Conservation (phyloP, 1,140 invertebrate genomes). For the Lordiphosa collinella region DNA sequence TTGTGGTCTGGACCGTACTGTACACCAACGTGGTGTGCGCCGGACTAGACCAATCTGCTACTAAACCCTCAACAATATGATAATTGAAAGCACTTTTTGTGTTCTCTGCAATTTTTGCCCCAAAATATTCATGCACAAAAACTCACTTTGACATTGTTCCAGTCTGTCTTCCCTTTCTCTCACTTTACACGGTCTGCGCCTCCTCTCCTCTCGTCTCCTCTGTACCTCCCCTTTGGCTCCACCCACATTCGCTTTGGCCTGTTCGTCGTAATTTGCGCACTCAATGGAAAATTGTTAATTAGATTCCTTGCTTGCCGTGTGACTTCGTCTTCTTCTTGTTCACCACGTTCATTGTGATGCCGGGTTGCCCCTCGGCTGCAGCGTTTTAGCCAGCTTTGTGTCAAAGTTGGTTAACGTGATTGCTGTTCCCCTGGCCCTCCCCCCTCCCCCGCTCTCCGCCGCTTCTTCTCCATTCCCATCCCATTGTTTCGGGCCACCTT, state of each 20-base stretch:
- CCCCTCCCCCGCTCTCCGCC: not conserved
- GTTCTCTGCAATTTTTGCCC: no score
- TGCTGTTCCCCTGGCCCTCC: conserved; percentile 29
- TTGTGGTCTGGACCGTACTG: no score
- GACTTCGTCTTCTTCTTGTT: conserved; percentile 46
- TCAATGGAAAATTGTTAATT: conserved; percentile 78
- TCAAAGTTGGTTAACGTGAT: conserved; percentile 72
- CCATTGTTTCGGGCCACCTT: conserved; percentile 40
- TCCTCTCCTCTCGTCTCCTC: not conserved
- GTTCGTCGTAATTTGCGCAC: conserved; percentile 71
- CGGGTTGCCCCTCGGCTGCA: conserved; percentile 17
- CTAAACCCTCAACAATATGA: no score
- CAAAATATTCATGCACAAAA: no score
- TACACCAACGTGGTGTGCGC: no score
- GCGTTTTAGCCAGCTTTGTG: conserved; percentile 71
- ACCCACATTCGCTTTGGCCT: conserved; percentile 9
- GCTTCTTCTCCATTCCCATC: not conserved
- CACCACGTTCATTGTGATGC: conserved; percentile 6
- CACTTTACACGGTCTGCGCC: no score
- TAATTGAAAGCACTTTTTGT: no score
- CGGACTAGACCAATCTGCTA: no score
- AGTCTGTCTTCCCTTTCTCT: not conserved
- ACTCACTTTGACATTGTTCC: not conserved
- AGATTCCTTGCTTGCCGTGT: conserved; percentile 74
- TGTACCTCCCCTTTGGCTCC: not conserved